Conservation (phyloP, 1,140 invertebrate genomes). For the Apis laboriosa region DNA sequence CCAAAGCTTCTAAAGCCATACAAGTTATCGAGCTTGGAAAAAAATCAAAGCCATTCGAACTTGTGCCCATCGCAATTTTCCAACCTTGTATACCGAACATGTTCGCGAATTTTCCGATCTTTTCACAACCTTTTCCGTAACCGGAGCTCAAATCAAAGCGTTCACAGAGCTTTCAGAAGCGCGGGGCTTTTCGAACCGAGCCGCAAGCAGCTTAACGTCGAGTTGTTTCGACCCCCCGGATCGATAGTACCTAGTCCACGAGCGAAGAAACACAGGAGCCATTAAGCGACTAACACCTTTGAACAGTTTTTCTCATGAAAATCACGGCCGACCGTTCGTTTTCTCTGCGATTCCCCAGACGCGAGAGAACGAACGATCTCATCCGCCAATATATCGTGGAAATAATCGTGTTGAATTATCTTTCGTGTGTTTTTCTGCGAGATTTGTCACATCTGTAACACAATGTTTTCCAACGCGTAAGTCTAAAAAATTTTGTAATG, state of each 20-base stretch:
- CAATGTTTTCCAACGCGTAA: too few species aligned
- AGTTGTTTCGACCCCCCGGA: not conserved
- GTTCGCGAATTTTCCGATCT: not conserved
- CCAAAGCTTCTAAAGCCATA: not conserved
- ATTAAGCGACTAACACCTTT: conserved; percentile 28
- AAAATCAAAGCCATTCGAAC: not conserved
- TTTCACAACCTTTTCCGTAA: not conserved
- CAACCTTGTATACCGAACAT: not conserved
- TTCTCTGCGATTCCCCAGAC: not conserved
- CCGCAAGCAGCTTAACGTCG: conserved; percentile 13
- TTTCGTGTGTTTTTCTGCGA: not conserved
- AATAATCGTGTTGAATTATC: conserved; percentile 22
- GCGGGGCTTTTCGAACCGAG: not conserved
- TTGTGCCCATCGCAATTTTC: not conserved
- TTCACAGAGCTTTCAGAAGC: conserved; percentile 1
- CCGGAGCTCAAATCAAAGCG: not conserved
- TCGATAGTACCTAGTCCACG: not conserved
- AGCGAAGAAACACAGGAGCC: conserved; percentile 31
- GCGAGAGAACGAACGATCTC: not conserved
- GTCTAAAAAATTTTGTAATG: too few species aligned
- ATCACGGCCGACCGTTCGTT: conserved; percentile 27
- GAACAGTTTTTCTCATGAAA: conserved; percentile 32
- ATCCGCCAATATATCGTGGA: not conserved
- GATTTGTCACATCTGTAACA: not conserved
- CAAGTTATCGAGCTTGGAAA: not conserved